These are phyloP conservation scores for Tridacna gigas DNA, from an alignment of 2,888 invertebrate species.

Conservation along the genomic window DNA sequence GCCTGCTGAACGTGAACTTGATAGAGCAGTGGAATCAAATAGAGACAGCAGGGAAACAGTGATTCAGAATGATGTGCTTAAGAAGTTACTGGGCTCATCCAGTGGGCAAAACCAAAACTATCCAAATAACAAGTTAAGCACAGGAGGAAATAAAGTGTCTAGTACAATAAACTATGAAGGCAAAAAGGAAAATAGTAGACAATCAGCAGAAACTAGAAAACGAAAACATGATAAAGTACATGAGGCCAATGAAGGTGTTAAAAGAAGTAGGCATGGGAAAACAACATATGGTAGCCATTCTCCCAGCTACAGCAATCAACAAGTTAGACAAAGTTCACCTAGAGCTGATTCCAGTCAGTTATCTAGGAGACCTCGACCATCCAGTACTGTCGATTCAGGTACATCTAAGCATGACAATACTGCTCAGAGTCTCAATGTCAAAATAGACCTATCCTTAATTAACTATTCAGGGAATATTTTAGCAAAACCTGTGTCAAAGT, in stretches of 20 bases:
- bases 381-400: constrained; percentile 16
- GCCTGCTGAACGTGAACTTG: not conserved
- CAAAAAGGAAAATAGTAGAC: not conserved
- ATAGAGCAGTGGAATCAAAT: not conserved
- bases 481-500: constrained; percentile 24
- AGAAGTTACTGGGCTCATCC: not conserved
- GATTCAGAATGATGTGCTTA: not conserved
- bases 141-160: not conserved
- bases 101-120: not conserved
- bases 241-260: not conserved
- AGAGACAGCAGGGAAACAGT: not conserved
- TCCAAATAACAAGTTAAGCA: not conserved
- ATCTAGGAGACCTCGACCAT: not conserved
- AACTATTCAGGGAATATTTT: constrained; percentile 56
- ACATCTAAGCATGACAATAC: constrained; percentile 23
- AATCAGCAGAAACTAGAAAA: not conserved
- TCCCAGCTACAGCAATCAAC: not conserved
- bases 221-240: constrained; percentile 6
- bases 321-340: not conserved
- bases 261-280: constrained; percentile 8
- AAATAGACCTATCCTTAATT: constrained; percentile 64
- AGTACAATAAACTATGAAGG: not conserved
- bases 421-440: constrained; percentile 59
- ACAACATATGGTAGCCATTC: not conserved
- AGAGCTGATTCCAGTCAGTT: not conserved